Evolutionary conservation across 2,888 invertebrate genomes (phyloP).

Genomic region (Hydropsyche betteni): DNA sequence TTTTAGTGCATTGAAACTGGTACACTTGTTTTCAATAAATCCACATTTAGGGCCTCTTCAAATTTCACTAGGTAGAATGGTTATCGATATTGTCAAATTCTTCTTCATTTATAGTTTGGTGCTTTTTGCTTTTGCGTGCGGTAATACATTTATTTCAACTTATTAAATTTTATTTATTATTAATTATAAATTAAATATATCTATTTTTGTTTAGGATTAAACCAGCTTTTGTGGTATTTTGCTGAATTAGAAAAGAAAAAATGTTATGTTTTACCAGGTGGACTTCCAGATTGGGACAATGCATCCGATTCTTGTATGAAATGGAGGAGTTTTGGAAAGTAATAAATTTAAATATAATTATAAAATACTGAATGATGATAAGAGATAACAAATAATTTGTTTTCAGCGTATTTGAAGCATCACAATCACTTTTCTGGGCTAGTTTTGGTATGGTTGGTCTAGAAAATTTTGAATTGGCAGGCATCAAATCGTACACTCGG

Average conservation of each 20-base stretch:
- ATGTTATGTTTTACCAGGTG: slow-evolving; percentile 77
- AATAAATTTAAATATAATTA: slow-evolving; percentile 50
- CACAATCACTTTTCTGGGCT: slow-evolving; percentile 96
- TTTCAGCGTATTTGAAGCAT: slow-evolving; percentile 88
- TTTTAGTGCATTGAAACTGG: slow-evolving; percentile 85
- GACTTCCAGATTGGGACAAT: slow-evolving; percentile 79
- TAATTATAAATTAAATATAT: neutral
- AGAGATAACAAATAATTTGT: neutral
- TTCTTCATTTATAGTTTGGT: slow-evolving; percentile 89
- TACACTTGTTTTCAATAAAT: slow-evolving; percentile 92
- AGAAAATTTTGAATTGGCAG: slow-evolving; percentile 86
- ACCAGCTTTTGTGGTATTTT: slow-evolving; percentile 95
- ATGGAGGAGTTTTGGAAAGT: slow-evolving; percentile 89
- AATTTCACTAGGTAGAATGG: slow-evolving; percentile 89
- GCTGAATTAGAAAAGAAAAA: slow-evolving; percentile 84
- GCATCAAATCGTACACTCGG: slow-evolving; percentile 88
- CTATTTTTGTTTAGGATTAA: slow-evolving; percentile 66
- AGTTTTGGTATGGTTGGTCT: slow-evolving; percentile 93
- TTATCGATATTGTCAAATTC: slow-evolving; percentile 91
- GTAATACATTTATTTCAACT: slow-evolving; percentile 60
- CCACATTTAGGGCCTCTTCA: slow-evolving; percentile 92
- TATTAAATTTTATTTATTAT: slow-evolving; percentile 9
- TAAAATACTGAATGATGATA: neutral
- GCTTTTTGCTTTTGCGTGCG: slow-evolving; percentile 92
- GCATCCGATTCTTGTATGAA: slow-evolving; percentile 82